Evolutionary conservation across 1,140 invertebrate species (phyloP), one percentile per base, ranked within the genome.

Genomic region (Ceratina australensis): DNA sequence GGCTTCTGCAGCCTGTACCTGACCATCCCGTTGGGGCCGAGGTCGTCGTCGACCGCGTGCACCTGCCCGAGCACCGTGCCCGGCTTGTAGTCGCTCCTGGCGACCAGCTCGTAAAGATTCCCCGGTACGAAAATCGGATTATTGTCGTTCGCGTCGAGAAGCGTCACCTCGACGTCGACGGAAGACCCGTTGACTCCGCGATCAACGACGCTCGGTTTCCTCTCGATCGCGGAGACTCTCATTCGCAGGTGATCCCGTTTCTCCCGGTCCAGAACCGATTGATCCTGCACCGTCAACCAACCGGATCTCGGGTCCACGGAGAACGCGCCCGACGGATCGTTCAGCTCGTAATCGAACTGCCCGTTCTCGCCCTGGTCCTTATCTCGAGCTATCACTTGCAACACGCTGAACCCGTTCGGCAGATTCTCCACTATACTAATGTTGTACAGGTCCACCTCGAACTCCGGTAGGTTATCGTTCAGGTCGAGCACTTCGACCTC

Each of bases 361-460:
- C 95, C 95, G 90, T 98, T 98, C 73, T 97, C 96, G 0, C 95
- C 96, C 93, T 96, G 95, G 88, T 97, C 96, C 42, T 93, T 94
- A 88, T 97, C 96, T 1, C 93, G 92, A 0, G 96, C 96, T 72
- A 96, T 94, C n/a, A 90, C 84, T 87, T 94, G 94, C n/a, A 94
- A 84, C 5, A 94, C 93, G 76, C 93, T 94, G 82, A 95, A 95
- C 77, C 97, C 97, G 82, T 96, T 97, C 0, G 97, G 97, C 49
- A 98, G 91, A 89, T 98, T 98, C 88, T 98, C 97, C 60, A 98
- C 96, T 65, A 98, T 97, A 79, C 96, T 97, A 54, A 98, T 97
- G 81, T 97, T 97, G 87, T 98, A 98, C 80, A 96, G 94, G 82
- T 97, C 96, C 0, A 96, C 96, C 90, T 97, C 96, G 77, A 98